phyloP scores from a whole-genome alignment of 2,888 invertebrate species.

The Busseola fusca region DNA sequence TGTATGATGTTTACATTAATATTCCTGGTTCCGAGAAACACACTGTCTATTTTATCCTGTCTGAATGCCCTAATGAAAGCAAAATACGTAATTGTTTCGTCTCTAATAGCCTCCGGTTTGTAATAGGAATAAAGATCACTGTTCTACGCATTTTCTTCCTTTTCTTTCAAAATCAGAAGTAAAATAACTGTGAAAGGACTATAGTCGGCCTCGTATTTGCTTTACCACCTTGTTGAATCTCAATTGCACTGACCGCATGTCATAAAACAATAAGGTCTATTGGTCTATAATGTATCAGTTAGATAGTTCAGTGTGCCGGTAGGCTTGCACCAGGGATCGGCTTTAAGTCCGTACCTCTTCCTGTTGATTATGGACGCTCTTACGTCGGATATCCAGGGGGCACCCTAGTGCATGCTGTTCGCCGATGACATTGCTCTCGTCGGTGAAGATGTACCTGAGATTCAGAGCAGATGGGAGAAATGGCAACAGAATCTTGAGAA shows the following conservation, averaged over 20 bases:
- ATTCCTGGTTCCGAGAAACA: constrained; percentile 31
- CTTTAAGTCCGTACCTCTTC: too few relatives aligned
- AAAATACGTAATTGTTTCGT: not conserved
- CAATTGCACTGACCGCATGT: not conserved
- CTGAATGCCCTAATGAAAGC: constrained; percentile 15
- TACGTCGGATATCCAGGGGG: too few relatives aligned
- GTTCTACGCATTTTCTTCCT: not conserved
- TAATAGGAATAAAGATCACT: not conserved
- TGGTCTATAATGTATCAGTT: not conserved
- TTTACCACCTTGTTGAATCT: not conserved
- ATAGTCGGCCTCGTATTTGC: not conserved
- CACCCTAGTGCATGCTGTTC: too few relatives aligned
- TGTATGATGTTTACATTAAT: constrained; percentile 21
- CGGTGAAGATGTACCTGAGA: too few relatives aligned
- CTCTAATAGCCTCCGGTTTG: not conserved
- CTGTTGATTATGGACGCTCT: too few relatives aligned
- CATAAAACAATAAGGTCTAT: not conserved
- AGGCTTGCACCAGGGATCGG: too few relatives aligned
- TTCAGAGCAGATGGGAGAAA: too few relatives aligned
- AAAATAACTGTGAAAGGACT: not conserved
- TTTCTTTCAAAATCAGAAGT: not conserved
- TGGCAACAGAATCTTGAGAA: too few relatives aligned
- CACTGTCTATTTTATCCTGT: constrained; percentile 15
- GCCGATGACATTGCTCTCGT: too few relatives aligned
- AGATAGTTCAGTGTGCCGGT: too few relatives aligned